A percentile compares a stretch with the other conserved stretches of the same genome.
phyloP scores from a whole-genome alignment of 1,140 invertebrate genomes.

The Teleopsis dalmanni region DNA sequence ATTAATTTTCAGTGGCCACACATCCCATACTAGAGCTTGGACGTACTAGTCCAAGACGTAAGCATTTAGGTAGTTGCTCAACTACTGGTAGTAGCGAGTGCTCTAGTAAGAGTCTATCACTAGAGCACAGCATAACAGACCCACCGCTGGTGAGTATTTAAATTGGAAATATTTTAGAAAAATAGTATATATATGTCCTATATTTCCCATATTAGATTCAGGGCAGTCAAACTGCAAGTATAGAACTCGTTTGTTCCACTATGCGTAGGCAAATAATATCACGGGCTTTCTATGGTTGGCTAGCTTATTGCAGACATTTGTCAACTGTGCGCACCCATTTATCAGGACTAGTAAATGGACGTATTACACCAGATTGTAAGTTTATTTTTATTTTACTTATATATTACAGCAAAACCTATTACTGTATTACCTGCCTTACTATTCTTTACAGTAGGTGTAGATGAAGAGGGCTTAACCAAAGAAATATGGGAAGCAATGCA shows the following conservation, averaged over 20 bases:
- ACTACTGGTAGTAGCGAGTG: constrained; percentile 24
- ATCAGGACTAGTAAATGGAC: constrained; percentile 68
- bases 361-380: constrained; percentile 52
- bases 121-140: constrained; percentile 15
- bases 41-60: constrained; percentile 19
- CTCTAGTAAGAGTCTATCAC: constrained; percentile 24
- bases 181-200: no score
- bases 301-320: constrained; percentile 83
- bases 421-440: neutral
- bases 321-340: constrained; percentile 83
- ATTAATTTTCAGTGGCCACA: constrained; percentile 14
- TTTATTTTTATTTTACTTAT: neutral
- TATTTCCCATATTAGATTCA: constrained; percentile 11
- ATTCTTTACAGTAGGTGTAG: constrained; percentile 41
- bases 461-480: constrained; percentile 55
- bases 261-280: constrained; percentile 90
- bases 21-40: constrained; percentile 21
- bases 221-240: constrained; percentile 46
- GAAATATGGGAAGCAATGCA: constrained; percentile 58
- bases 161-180: neutral
- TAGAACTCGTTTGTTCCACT: constrained; percentile 70
- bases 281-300: constrained; percentile 89
- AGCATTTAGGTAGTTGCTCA: constrained; percentile 22
- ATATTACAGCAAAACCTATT: neutral
- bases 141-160: constrained; percentile 9